phyloP scores from a whole-genome alignment of 2,888 invertebrate genomes.

The Taenaris catops region DNA sequence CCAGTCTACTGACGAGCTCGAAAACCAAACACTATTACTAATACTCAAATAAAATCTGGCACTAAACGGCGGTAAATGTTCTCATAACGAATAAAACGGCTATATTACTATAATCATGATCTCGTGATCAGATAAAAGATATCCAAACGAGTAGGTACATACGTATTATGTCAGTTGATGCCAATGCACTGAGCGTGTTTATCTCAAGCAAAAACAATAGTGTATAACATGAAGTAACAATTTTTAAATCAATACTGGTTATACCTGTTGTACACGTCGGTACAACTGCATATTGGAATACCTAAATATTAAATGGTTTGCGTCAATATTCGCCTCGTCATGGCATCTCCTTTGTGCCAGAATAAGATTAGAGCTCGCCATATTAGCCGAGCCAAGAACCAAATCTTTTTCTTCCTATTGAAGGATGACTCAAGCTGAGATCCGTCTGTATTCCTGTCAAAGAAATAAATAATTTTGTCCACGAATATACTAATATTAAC shows the following conservation, averaged over 20 bases:
- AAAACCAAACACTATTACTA: conserved; percentile 18
- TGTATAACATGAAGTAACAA: conserved; percentile 5
- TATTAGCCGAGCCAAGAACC: conserved; percentile 58
- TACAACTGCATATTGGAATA: conserved; percentile 61
- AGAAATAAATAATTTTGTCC: conserved; percentile 6
- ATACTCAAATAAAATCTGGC: conserved; percentile 1
- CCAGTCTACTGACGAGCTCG: conserved; percentile 42
- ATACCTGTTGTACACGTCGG: conserved; percentile 34
- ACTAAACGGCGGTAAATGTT: conserved; percentile 12
- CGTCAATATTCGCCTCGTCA: conserved; percentile 67
- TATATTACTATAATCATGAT: conserved; percentile 20
- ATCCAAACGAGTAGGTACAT: conserved; percentile 11
- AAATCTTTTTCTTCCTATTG: conserved; percentile 42
- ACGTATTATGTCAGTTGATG: conserved; percentile 12
- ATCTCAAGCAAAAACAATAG: conserved; percentile 13
- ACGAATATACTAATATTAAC: too few species aligned
- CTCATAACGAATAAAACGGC: conserved; percentile 14
- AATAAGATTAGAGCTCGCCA: conserved; percentile 64
- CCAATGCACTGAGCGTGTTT: conserved; percentile 17
- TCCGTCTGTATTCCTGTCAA: conserved; percentile 7
- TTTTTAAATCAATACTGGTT: conserved; percentile 17
- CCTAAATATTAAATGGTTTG: conserved; percentile 76
- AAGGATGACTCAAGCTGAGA: conserved; percentile 34
- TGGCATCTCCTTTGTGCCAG: conserved; percentile 69
- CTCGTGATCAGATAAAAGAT: conserved; percentile 17